A percentile compares a stretch with the other conserved stretches of the same genome.
phyloP scores from a whole-genome alignment of 2,888 invertebrate species.

The Napeogenes inachia region DNA sequence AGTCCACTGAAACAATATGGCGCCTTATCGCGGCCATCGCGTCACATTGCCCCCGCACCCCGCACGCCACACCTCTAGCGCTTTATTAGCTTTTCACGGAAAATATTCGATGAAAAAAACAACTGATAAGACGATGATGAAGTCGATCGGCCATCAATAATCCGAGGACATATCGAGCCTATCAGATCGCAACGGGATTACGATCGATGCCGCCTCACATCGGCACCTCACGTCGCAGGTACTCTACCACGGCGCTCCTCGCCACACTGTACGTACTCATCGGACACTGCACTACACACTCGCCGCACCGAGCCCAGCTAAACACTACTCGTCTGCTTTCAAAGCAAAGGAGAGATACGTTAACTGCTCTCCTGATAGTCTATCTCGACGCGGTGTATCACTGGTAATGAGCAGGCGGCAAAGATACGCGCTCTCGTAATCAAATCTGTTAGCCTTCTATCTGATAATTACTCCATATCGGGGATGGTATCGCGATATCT shows the following conservation, averaged over 20 bases:
- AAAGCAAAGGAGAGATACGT: slow-evolving; percentile 9
- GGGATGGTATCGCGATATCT: slow-evolving; percentile 66
- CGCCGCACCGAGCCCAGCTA: not conserved
- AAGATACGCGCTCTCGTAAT: slow-evolving; percentile 64
- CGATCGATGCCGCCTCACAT: slow-evolving; percentile 3
- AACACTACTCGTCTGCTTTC: slow-evolving; percentile 12
- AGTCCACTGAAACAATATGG: slow-evolving; percentile 64
- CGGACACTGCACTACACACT: not conserved
- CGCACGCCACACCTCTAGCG: slow-evolving; percentile 36
- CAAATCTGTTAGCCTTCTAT: slow-evolving; percentile 67
- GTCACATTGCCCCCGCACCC: slow-evolving; percentile 49
- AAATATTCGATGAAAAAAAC: slow-evolving; percentile 69
- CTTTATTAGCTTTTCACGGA: slow-evolving; percentile 69
- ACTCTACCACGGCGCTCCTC: not conserved
- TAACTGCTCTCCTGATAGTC: slow-evolving; percentile 22
- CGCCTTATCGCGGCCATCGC: slow-evolving; percentile 64
- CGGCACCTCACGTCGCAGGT: slow-evolving; percentile 10
- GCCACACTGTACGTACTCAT: not conserved
- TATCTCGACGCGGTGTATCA: slow-evolving; percentile 37
- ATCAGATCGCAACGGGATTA: slow-evolving; percentile 37
- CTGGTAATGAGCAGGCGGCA: slow-evolving; percentile 48
- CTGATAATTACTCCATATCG: slow-evolving; percentile 71
- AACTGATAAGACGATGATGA: slow-evolving; percentile 70
- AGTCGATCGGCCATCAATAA: slow-evolving; percentile 68
- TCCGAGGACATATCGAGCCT: slow-evolving; percentile 48